Percentiles rank a stretch among this genome's conserved stretches.
Conservation (phyloP, 2,888 invertebrate species). For the Phlogophora meticulosa region DNA sequence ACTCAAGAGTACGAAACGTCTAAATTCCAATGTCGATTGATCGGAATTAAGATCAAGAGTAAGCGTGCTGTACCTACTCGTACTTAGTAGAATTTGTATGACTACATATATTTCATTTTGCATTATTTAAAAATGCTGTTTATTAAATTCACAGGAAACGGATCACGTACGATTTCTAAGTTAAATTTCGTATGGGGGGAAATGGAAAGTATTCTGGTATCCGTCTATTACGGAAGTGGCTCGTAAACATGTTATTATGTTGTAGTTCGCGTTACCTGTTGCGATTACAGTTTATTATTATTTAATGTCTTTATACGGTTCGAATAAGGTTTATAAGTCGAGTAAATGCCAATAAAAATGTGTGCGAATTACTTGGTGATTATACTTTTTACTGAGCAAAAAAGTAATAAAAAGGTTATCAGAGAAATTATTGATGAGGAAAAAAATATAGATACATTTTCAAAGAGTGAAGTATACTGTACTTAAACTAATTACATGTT, state of each 20-base stretch:
- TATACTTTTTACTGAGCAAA: constrained; percentile 22
- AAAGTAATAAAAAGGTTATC: constrained; percentile 24
- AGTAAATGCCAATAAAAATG: constrained; percentile 35
- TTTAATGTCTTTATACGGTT: constrained; percentile 60
- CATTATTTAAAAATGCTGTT: neutral
- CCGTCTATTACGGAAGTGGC: constrained; percentile 57
- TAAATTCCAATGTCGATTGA: too few species aligned
- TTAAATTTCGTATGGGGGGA: constrained; percentile 42
- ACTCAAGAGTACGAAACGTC: too few species aligned
- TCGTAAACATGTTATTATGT: constrained; percentile 63
- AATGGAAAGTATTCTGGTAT: constrained; percentile 60
- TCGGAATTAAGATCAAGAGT: too few species aligned
- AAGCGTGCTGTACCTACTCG: too few species aligned
- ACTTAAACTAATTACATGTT: neutral
- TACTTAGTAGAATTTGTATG: neutral
- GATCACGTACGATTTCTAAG: constrained; percentile 26
- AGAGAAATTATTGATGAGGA: neutral
- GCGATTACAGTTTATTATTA: constrained; percentile 55
- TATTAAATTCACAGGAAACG: constrained; percentile 38
- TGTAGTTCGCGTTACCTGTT: constrained; percentile 54
- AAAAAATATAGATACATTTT: constrained; percentile 5
- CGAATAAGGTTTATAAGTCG: constrained; percentile 44
- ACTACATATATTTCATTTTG: neutral
- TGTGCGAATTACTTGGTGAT: constrained; percentile 33
- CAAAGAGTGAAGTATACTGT: neutral